These are phyloP conservation scores for Oncorhynchus tshawytscha DNA, from an alignment of 2,113 vertebrate species.

Conservation along the genomic window DNA sequence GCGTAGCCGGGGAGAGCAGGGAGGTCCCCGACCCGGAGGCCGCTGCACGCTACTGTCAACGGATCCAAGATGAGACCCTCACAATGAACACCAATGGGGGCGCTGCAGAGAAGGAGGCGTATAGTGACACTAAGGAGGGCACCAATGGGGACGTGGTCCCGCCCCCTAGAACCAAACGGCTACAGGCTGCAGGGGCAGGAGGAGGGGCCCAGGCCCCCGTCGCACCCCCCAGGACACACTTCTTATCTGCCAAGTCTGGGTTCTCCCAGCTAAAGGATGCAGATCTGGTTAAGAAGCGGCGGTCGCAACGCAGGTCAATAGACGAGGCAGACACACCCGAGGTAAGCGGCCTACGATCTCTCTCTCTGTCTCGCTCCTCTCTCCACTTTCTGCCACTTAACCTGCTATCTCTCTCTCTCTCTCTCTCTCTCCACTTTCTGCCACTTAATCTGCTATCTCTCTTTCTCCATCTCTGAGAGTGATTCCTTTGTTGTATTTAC, in stretches of 20 bases:
- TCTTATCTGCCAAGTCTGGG: slow-evolving; percentile 54
- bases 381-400: no score
- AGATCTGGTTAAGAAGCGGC: slow-evolving; percentile 73
- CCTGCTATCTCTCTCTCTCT: no score
- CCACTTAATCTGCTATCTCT: not conserved
- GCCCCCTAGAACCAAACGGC: slow-evolving; percentile 67
- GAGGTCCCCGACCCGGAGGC: slow-evolving; percentile 48
- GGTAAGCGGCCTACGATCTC: not conserved
- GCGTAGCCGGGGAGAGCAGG: slow-evolving; percentile 58
- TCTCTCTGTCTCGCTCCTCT: no score
- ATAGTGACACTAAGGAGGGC: slow-evolving; percentile 33
- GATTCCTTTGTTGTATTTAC: slow-evolving; percentile 15
- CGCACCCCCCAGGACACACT: slow-evolving; percentile 67
- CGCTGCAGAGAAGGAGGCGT: slow-evolving; percentile 19
- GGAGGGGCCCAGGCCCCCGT: slow-evolving; percentile 65
- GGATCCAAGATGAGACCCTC: slow-evolving; percentile 63
- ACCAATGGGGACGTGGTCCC: slow-evolving; percentile 51
- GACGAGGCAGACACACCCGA: slow-evolving; percentile 52
- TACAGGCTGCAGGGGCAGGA: slow-evolving; percentile 26
- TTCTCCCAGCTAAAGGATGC: slow-evolving; percentile 74
- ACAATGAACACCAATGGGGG: slow-evolving; percentile 47
- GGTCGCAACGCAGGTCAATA: slow-evolving; percentile 61
- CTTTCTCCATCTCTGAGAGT: not conserved
- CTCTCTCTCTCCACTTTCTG: not conserved
- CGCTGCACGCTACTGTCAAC: slow-evolving; percentile 66